These are phyloP conservation scores for Zaprionus inermis DNA, from an alignment of 1,140 invertebrate species.

Conservation along the genomic window DNA sequence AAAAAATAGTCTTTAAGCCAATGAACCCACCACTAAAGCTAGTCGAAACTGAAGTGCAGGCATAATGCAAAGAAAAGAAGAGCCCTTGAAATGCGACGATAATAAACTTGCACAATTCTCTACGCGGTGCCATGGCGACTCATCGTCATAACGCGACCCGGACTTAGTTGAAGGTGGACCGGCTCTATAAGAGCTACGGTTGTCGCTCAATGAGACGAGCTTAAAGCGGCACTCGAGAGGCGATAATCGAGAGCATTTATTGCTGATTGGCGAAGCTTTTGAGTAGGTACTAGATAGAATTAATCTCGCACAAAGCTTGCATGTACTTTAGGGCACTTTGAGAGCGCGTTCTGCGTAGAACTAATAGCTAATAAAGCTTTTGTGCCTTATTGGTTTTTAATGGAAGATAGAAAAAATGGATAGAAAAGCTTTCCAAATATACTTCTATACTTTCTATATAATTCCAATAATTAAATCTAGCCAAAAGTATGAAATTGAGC, in stretches of 20 bases:
- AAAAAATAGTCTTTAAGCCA: not conserved
- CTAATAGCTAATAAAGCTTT: too few species aligned
- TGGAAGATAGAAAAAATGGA: too few species aligned
- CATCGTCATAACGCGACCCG: slow-evolving; percentile 20
- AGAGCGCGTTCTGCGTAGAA: too few species aligned
- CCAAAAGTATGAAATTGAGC: too few species aligned
- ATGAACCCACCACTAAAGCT: not conserved
- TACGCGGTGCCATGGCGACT: not conserved
- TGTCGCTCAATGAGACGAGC: slow-evolving; percentile 24
- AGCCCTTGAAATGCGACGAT: slow-evolving; percentile 33
- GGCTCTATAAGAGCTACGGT: not conserved
- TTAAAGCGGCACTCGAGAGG: not conserved
- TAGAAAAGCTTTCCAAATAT: too few species aligned
- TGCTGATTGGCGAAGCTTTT: not conserved
- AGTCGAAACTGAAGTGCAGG: slow-evolving; percentile 5
- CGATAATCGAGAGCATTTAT: not conserved
- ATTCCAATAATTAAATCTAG: too few species aligned
- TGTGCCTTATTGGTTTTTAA: too few species aligned
- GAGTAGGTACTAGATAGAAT: not conserved
- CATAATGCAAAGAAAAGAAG: slow-evolving; percentile 2
- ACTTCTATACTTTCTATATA: too few species aligned
- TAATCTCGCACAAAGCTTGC: not conserved
- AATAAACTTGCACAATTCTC: slow-evolving; percentile 23
- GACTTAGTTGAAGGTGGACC: slow-evolving; percentile 19
- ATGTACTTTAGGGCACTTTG: not conserved